These are phyloP conservation scores for Xestobium rufovillosum DNA, from an alignment of 2,888 invertebrate genomes.

Conservation along the genomic window DNA sequence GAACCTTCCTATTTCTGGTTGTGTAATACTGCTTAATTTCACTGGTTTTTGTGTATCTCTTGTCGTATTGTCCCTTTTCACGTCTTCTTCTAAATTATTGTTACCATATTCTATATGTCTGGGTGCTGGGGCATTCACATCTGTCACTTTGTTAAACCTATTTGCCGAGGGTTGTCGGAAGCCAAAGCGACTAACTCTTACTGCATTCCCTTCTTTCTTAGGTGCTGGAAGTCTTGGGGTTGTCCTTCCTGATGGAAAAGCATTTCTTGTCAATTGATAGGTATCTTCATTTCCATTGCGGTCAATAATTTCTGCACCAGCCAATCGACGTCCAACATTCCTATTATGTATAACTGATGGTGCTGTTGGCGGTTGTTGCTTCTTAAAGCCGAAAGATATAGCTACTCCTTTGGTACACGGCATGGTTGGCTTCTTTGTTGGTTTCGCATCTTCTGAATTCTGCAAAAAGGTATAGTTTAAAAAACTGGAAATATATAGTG, in stretches of 20 bases:
- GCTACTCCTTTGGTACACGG: conserved; percentile 61
- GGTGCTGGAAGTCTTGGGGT: conserved; percentile 59
- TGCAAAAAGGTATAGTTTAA: conserved; percentile 36
- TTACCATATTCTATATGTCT: conserved; percentile 25
- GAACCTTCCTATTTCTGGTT: conserved; percentile 46
- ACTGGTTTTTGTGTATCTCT: conserved; percentile 25
- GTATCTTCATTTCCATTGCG: conserved; percentile 33
- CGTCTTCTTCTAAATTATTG: conserved; percentile 25
- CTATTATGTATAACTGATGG: conserved; percentile 37
- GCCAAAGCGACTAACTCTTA: conserved; percentile 69
- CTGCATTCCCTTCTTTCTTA: conserved; percentile 56
- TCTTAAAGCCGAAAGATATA: conserved; percentile 78
- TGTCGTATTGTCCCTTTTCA: conserved; percentile 9
- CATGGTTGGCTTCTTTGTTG: conserved; percentile 42
- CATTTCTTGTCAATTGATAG: conserved; percentile 35
- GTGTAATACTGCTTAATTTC: conserved; percentile 19
- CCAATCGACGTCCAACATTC: conserved; percentile 41
- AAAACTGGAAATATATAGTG: no score
- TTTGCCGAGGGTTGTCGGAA: conserved; percentile 58
- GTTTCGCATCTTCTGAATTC: conserved; percentile 57
- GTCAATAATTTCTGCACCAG: conserved; percentile 43
- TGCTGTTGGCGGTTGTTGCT: conserved; percentile 54
- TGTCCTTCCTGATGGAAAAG: conserved; percentile 51
- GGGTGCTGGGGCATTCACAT: conserved; percentile 44
- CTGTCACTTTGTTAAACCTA: conserved; percentile 61